Evolutionary conservation across 2,113 vertebrate genomes (phyloP), one percentile per base, ranked within the genome.

Genomic region (Xyliphius kryptos): DNA sequence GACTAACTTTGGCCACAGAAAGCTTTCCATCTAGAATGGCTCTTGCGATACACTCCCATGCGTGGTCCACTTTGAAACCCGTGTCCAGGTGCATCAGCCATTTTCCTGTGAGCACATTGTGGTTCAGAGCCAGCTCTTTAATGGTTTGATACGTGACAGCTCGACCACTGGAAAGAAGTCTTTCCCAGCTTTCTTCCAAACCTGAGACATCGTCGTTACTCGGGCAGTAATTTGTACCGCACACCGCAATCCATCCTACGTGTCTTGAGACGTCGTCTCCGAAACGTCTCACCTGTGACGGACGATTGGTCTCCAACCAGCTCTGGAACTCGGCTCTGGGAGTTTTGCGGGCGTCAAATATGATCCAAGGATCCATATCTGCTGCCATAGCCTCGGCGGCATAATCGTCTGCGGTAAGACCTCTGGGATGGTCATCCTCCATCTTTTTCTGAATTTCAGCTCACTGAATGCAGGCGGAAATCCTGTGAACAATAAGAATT

Each of bases 291-390:
- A 92, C 89, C 20, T 80, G 87, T 0, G 92, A 94, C 0, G 92
- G 92, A 14, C 86, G 82, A 77, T 94, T 89, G 49, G 84, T 90
- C 73, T 91, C 87, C 70, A 95, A 71, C 92, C 92, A 95, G 66
- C 75, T 70, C 6, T 89, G 82, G 49, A 95, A 89, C 73, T 94
- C 91, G 0, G 87, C 76, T 5, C 84, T 79, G 46, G 91, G 88
- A 0, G 86, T 90, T 49, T 71, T 85, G 3, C 89, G 83, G 0
- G 86, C 81, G 54, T 95, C 90, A 16, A 95, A 94, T 36, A 87
- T 76, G 19, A 91, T 88, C 92, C 92, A 94, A 26, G 90, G 91
- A 66, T 94, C 91, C 91, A 92, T 89, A 77, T 94, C 91, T 0
- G 91, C 91, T 0, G 91, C 92, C 91, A 94, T 86, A 40, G 92